These are phyloP conservation scores for Zhuqinia jingwanae DNA, from an alignment of 2,888 invertebrate species.

Conservation along the genomic window DNA sequence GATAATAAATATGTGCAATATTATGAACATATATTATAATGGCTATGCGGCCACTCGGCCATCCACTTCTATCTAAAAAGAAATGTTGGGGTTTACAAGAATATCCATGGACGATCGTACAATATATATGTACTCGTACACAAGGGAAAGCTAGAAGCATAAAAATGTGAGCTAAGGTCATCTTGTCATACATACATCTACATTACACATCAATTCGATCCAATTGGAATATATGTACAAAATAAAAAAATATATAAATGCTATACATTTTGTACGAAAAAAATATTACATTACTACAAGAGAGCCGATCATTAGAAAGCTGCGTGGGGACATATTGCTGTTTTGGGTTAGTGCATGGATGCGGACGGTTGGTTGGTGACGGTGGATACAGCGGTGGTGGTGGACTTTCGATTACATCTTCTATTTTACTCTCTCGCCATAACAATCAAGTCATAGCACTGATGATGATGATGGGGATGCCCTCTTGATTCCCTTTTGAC, in stretches of 20 bases:
- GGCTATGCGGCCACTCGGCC: no score
- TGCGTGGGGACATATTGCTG: neutral
- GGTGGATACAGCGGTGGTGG: neutral
- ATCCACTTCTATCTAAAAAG: no score
- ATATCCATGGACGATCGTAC: no score
- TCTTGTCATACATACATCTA: conserved; percentile 8
- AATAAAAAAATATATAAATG: no score
- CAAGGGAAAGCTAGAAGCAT: conserved; percentile 46
- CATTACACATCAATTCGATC: conserved; percentile 17
- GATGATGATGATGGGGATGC: conserved; percentile 61
- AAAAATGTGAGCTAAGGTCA: conserved; percentile 49
- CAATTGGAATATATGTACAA: neutral
- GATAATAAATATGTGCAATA: neutral
- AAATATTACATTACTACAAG: neutral
- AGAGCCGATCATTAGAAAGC: neutral
- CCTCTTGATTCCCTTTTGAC: conserved; percentile 66
- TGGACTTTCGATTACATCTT: neutral
- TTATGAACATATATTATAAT: neutral
- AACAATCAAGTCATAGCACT: neutral
- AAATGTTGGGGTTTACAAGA: no score
- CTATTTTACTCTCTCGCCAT: conserved; percentile 25
- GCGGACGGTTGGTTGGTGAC: conserved; percentile 19
- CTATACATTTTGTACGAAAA: neutral
- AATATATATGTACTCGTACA: neutral
- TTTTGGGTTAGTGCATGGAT: neutral